Conservation (phyloP, 92 coral and sea anemone species). For the Paramuricea clavata region DNA sequence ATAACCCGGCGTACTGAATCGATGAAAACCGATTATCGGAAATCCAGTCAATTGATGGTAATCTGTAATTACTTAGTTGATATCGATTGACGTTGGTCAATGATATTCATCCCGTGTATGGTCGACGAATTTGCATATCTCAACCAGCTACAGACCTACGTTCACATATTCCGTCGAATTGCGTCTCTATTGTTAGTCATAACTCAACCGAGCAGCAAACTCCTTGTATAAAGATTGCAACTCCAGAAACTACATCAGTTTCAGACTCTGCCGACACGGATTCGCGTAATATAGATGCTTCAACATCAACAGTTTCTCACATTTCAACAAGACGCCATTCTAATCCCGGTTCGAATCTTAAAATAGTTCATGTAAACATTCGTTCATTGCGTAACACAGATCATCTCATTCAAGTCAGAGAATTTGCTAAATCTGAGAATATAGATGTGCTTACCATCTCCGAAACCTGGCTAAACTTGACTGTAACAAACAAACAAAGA, state of each 20-base stretch:
- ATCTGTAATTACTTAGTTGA: too few relatives aligned
- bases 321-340: constrained; percentile 1
- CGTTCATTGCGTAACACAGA: constrained; percentile 45
- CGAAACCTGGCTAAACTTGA: constrained; percentile 46
- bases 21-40: too few relatives aligned
- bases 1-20: too few relatives aligned
- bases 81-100: too few relatives aligned
- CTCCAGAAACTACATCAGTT: not conserved
- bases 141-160: not conserved
- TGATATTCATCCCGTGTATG: not conserved
- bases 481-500: constrained; percentile 59
- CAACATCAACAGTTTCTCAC: not conserved
- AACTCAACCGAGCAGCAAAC: not conserved
- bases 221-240: not conserved
- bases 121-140: not conserved
- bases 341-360: constrained; percentile 35
- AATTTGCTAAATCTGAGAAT: constrained; percentile 30
- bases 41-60: too few relatives aligned
- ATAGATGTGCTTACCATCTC: constrained; percentile 48
- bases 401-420: constrained; percentile 34
- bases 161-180: not conserved
- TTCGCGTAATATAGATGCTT: not conserved
- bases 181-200: not conserved
- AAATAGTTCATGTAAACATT: constrained; percentile 43
- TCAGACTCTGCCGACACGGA: not conserved